A percentile compares a stretch with the other conserved stretches of the same genome.
phyloP scores from a whole-genome alignment of 2,797 vertebrate genomes.

The Dromococcyx pavoninus region DNA sequence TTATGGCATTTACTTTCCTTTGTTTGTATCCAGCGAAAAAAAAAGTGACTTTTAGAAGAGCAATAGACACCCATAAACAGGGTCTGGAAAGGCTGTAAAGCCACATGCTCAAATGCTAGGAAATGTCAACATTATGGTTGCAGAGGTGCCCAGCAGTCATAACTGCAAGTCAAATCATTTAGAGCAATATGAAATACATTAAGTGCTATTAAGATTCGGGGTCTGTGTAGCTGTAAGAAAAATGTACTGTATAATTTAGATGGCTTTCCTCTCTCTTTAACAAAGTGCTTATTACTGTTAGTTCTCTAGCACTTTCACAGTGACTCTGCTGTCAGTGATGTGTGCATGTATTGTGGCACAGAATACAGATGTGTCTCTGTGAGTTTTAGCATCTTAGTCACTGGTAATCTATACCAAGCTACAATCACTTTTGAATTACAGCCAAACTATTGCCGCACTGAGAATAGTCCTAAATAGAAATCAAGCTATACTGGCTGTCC shows the following conservation, averaged over 20 bases:
- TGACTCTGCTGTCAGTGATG: not conserved
- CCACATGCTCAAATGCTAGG: not conserved
- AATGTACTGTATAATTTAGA: not conserved
- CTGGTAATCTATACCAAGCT: not conserved
- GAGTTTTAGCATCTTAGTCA: not conserved
- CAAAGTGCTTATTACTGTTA: not conserved
- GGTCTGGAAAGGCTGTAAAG: slow-evolving; percentile 1
- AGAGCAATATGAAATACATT: not conserved
- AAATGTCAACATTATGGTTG: not conserved
- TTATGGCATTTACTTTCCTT: slow-evolving; percentile 43
- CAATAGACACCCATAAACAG: not conserved
- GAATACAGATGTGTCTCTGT: rapidly evolving
- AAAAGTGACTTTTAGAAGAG: not conserved
- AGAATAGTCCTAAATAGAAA: not conserved
- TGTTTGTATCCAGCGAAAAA: not conserved
- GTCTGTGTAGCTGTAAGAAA: not conserved
- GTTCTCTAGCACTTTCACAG: not conserved
- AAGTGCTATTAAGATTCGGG: not conserved
- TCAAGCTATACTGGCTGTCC: not conserved
- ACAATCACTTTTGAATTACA: not conserved
- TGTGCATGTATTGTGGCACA: not conserved
- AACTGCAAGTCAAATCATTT: not conserved
- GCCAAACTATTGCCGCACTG: not conserved
- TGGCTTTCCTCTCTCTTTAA: not conserved
- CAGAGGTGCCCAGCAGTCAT: not conserved